Evolutionary conservation across 2,113 vertebrate genomes (phyloP), one percentile per base, ranked within the genome.

Genomic region (Dromas ardeola): DNA sequence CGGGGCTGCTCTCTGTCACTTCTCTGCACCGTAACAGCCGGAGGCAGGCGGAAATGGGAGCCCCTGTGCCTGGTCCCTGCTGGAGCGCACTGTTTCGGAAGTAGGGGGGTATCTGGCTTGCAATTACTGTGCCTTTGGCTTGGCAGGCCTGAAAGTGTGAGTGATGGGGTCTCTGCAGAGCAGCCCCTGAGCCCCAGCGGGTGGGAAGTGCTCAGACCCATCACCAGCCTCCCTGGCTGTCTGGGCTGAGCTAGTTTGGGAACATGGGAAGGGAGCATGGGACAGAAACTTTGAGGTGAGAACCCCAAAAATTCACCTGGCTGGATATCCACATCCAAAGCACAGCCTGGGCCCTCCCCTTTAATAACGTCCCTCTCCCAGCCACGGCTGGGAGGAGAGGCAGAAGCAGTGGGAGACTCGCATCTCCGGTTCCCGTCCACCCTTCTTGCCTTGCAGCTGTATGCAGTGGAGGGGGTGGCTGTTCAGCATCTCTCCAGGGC

Each of bases 1-100:
- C 4, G 4, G 72, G 40, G 92, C 94, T 97, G 95, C 89, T 97
- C 96, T 97, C 96, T 94, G 91, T 97, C 94, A 95, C 94, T 92
- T 87, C 89, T 93, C 53, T 91, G 70, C 81, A 93, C 81, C 0
- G 6, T 96, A 95, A 97, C 94, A 97, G 91, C 81, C 25, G 1
- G 91, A 95, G 95, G 97, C 95, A 95, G 94, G 89, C 58, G 78
- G 96, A 97, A 97, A 97, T 55, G 81, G 80, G 94, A 97, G 73
- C 93, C 83, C 71, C 96, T 19, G 88, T 74, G 83, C 81, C 96
- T 95, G 93, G 47, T 94, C 91, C 89, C 93, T 82, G 86, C 47
- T 2, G 19, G 76, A 96, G 88, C 7, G 0, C 34, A 15, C 53
- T 12, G 71, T 40, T 89, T 93, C 40, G 65, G 94, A 95, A 89